A percentile compares a stretch with the other conserved stretches of the same genome.
Evolutionary conservation across 2,113 vertebrate species (phyloP).

Genomic region (Chaenogobius annularis): DNA sequence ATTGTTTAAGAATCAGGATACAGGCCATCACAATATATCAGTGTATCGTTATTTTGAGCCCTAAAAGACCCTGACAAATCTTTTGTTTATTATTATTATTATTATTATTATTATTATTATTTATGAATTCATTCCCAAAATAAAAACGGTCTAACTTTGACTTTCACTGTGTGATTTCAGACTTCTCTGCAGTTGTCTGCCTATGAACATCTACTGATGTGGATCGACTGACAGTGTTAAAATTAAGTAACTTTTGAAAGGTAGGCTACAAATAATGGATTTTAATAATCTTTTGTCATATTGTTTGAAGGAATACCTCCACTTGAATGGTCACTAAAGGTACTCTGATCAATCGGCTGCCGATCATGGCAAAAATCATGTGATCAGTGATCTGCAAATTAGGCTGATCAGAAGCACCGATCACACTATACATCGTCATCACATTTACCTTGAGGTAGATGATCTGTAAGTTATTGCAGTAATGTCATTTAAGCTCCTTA

Average conservation of each 20-base stretch:
- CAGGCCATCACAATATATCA: too few relatives aligned
- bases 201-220: slow-evolving; percentile 71
- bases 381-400: too few relatives aligned
- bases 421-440: too few relatives aligned
- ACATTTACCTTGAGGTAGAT: too few relatives aligned
- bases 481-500: too few relatives aligned
- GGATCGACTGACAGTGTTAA: slow-evolving; percentile 69
- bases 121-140: background rate
- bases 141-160: slow-evolving; percentile 1
- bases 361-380: too few relatives aligned
- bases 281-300: background rate
- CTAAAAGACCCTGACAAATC: background rate
- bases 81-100: too few relatives aligned
- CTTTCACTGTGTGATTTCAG: slow-evolving; percentile 46
- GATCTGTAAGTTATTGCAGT: too few relatives aligned
- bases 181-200: slow-evolving; percentile 63
- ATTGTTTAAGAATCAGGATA: too few relatives aligned
- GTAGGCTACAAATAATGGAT: slow-evolving; percentile 57
- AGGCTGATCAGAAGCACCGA: too few relatives aligned
- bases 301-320: background rate
- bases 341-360: too few relatives aligned
- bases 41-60: background rate
- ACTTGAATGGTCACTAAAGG: background rate
- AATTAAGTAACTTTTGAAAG: slow-evolving; percentile 69
- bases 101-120: too few relatives aligned